Evolutionary conservation across 2,888 invertebrate species (phyloP), one percentile per base, ranked within the genome.

Genomic region (Leptopilina myrica): DNA sequence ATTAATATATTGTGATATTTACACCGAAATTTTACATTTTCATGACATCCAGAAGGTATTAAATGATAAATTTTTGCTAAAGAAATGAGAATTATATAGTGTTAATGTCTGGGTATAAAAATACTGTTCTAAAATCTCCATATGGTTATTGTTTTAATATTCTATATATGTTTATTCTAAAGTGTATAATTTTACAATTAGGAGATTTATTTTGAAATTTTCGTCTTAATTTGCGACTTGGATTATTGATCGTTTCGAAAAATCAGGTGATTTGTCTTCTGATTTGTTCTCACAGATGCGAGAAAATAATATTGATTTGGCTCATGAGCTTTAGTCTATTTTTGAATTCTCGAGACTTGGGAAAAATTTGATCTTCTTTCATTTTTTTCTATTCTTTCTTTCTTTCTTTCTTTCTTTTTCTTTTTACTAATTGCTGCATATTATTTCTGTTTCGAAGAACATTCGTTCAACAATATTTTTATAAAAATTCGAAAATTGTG

Each of bases 1-100:
- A 56, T 73, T 73, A 15, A 59, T 33, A 59, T 33, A 15, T 11
- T 15, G 33, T n/a, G 26, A 53, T 69, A 69, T 69, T 69, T 69
- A 69, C n/a, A 56, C 3, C 33, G 33, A 33, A 33, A 49, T 33
- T 12, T 56, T 73, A 33, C 33, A 33, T 33, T 33, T 3, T 33
- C 33, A 33, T 33, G 33, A 33, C 33, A 33, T 33, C 33, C 33
- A 33, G 33, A 33, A 33, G 33, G 33, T 33, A 33, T 73, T n/a
- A 9, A 56, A 33, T 11, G 14, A 73, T n/a, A 73, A 49, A 49
- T 49, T 4, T 49, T 49, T 49, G 43, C 5, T 1, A 43, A 43
- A 1, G 43, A 43, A 43, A 43, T 43, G 43, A 43, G 43, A 8
- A 8, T 8, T 8, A 43, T 43, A 7, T 8, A 43, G 0, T 20